A percentile compares a stretch with the other conserved stretches of the same genome.
Evolutionary conservation across 2,113 vertebrate genomes (phyloP).

Genomic region (Cariama cristata): DNA sequence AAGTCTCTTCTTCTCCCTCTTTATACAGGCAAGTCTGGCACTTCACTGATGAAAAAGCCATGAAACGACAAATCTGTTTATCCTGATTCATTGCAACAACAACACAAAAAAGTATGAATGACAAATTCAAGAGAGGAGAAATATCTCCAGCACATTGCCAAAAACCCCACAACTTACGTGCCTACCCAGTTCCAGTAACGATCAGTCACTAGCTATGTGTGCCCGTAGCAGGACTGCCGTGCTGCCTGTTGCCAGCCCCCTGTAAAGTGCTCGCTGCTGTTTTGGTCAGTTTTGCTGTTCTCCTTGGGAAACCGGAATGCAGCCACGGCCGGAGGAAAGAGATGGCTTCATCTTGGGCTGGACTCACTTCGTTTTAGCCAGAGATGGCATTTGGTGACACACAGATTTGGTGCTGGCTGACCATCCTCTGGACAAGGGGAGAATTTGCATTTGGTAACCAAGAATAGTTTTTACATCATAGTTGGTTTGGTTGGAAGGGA

Average conservation of each 20-base stretch:
- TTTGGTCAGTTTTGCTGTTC: background rate
- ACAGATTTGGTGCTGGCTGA: background rate
- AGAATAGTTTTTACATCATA: background rate
- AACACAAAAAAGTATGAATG: background rate
- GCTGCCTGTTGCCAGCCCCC: background rate
- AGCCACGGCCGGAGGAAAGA: fast-evolving
- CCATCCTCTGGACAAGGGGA: background rate
- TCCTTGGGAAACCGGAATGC: background rate
- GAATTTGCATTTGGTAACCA: background rate
- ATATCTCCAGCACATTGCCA: background rate
- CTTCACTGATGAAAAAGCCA: background rate
- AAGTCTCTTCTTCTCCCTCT: background rate
- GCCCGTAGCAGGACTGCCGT: fast-evolving
- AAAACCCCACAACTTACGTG: background rate
- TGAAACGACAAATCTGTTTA: background rate
- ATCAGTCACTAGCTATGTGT: background rate
- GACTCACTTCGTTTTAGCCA: background rate
- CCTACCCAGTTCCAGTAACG: background rate
- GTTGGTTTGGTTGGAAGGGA: too few species aligned
- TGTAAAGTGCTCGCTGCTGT: fast-evolving
- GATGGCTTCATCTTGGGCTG: background rate
- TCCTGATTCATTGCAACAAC: background rate
- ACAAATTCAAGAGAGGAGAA: background rate
- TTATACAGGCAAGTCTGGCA: background rate
- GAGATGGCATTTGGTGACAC: fast-evolving